Evolutionary conservation across 2,888 invertebrate genomes (phyloP), one percentile per base, ranked within the genome.

Genomic region (Latrodectus hesperus): DNA sequence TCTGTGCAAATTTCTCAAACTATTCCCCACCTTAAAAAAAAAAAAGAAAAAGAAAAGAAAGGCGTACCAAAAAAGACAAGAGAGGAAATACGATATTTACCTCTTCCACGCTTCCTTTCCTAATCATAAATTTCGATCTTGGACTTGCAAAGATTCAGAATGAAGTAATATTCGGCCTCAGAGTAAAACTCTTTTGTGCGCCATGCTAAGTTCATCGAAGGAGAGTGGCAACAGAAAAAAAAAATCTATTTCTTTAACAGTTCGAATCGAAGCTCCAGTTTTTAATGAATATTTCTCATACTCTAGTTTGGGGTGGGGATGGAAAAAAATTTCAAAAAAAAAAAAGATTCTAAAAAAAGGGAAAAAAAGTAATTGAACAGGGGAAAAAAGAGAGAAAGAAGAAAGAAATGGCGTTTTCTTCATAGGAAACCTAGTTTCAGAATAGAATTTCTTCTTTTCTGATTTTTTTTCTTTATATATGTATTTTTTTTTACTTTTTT

Each of bases 221-320:
- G n/a, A 60, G n/a, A 60, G n/a, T 16, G n/a, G n/a, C n/a, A n/a
- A n/a, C 60, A 16, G n/a, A 60, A 60, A n/a, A 60, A 60, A 60
- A 55, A 60, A 60, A 60, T 60, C 60, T 12, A 60, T 60, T 72
- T 72, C 52, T 14, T 16, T n/a, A 52, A 72, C 52, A 72, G 52
- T 72, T 72, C 72, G 79, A 74, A 70, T 74, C 74, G 70, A 67
- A 72, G 79, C 72, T 68, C 70, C 79, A 79, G 74, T 85, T 85
- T 85, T 85, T 85, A 85, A 85, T 85, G 85, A 85, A 85, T 85
- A 85, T 85, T 85, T 85, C 85, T 85, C 74, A 53, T 70, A 70
- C 74, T 53, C 75, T 55, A 55, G 64, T 52, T 73, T 51, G 78
- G 52, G 38, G 55, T 51, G 60, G 10, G 70, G 68, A 38, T 51